Base-by-base conservation (phyloP, 2,888 invertebrate species). In the Eledona agricola region DNA sequence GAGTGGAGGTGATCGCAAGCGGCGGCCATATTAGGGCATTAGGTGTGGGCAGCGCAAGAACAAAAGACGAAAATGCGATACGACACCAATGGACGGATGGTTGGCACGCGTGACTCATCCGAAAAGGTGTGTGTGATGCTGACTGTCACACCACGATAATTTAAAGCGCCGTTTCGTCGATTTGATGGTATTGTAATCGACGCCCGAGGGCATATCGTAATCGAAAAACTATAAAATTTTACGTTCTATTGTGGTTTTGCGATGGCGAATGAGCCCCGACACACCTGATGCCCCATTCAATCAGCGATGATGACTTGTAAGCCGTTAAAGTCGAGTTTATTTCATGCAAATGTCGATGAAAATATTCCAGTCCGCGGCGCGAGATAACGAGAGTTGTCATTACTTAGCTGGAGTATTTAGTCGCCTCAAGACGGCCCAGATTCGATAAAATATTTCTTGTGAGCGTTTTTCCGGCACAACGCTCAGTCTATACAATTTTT, bases 21-120 rank as follows among this genome's bases (percentile, higher is more conserved):
- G 57, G 54, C 55, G 45, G 26, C 59, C 59, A 57, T 59, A 55
- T 59, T 57, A 28, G 55, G 57, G 25, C 17, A 19, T 15, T 7
- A n/a, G 47, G 47, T 51, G 51, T 35, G 52, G 59, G 45, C 34
- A 45, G 34, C 32, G 32, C 29, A 22, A 10, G 20, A n/a, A 29
- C 28, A 17, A 42, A 42, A 42, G 29, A 20, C 42, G 13, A 28
- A 29, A 42, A 6, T 16, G 10, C 32, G 32, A 7, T 10, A 20
- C 11, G 12, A 9, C 7, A 35, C 7, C 10, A 20, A 34, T 17
- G 23, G 25, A 7, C 7, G 7, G 3, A 20, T 9, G n/a, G n/a
- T n/a, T n/a, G n/a, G n/a, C n/a, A n/a, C n/a, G n/a, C n/a, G n/a
- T n/a, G n/a, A n/a, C n/a, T n/a, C n/a, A n/a, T n/a, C n/a, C n/a